These are phyloP conservation scores for Callimorpha dominula DNA, from an alignment of 2,888 invertebrate species.

Conservation along the genomic window DNA sequence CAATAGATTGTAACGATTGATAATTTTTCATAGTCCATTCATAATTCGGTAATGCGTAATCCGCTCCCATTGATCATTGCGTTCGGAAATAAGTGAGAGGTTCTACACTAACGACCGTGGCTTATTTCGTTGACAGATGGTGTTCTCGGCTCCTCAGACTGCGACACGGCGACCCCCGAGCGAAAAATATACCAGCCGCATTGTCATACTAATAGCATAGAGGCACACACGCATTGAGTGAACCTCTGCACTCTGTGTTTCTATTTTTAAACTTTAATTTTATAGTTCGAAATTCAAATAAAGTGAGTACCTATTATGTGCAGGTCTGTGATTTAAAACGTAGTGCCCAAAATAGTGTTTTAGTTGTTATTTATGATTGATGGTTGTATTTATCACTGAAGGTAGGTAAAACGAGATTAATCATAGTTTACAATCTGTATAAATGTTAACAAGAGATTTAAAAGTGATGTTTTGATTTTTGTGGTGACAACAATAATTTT, in stretches of 20 bases:
- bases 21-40: conserved; percentile 24
- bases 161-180: conserved; percentile 70
- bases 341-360: conserved; percentile 10
- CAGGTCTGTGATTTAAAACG: conserved; percentile 17
- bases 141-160: conserved; percentile 55
- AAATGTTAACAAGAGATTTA: neutral
- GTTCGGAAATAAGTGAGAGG: conserved; percentile 74
- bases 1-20: conserved; percentile 17
- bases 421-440: neutral
- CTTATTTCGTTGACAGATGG: conserved; percentile 78
- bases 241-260: conserved; percentile 19
- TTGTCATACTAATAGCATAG: conserved; percentile 73
- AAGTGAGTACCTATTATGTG: conserved; percentile 32
- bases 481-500: neutral
- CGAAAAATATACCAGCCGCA: conserved; percentile 65
- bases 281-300: conserved; percentile 21
- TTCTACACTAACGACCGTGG: conserved; percentile 68
- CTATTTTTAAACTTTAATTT: conserved; percentile 23
- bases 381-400: neutral
- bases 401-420: conserved; percentile 6
- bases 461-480: neutral
- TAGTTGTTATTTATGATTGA: conserved; percentile 7
- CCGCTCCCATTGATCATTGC: conserved; percentile 45
- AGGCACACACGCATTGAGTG: conserved; percentile 55
- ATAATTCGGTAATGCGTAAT: conserved; percentile 18